A percentile compares a stretch with the other conserved stretches of the same genome.
Evolutionary conservation across 2,113 vertebrate genomes (phyloP).

Genomic region (Puffinus mauretanicus): DNA sequence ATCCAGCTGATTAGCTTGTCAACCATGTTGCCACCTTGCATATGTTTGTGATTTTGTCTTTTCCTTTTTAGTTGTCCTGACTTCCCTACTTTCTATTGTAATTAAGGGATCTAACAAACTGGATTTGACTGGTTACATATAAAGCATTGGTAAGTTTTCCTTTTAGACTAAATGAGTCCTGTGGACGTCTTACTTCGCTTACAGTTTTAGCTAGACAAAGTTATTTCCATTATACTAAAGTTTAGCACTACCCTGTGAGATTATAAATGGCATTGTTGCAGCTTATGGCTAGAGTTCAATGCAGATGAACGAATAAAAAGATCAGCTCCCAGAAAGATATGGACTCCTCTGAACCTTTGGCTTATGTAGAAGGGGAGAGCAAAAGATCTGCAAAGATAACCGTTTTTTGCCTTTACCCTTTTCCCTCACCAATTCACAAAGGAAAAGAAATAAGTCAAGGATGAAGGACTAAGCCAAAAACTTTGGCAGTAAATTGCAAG

Average conservation of each 20-base stretch:
- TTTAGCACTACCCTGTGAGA: not conserved
- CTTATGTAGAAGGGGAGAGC: not conserved
- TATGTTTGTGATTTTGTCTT: not conserved
- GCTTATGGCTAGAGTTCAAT: not conserved
- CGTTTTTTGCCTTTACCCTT: not conserved
- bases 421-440: not conserved
- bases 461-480: not conserved
- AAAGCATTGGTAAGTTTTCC: not conserved
- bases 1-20: not conserved
- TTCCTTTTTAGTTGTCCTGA: not conserved
- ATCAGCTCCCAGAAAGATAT: not conserved
- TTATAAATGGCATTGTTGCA: not conserved
- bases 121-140: not conserved
- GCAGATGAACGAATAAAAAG: not conserved
- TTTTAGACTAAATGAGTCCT: not conserved
- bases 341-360: not conserved
- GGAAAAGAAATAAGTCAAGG: not conserved
- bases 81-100: not conserved
- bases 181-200: not conserved
- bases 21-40: accelerated
- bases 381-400: not conserved
- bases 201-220: not conserved
- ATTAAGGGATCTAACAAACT: not conserved
- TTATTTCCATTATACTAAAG: not conserved
- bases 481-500: not conserved